Base-by-base conservation (phyloP, 2,888 invertebrate species). In the Drosophila nigritarsus region DNA sequence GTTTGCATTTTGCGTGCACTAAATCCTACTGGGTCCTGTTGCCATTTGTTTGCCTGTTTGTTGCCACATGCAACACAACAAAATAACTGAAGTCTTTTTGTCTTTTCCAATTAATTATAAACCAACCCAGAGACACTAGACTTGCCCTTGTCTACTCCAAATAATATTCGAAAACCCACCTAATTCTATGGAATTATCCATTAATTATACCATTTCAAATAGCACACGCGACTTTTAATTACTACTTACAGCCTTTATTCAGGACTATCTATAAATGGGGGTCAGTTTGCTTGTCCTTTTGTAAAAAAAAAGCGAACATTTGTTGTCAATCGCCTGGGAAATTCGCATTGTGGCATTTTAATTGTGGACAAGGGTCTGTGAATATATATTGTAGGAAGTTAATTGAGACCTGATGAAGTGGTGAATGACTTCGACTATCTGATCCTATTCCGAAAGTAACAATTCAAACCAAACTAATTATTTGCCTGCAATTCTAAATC, bases 91-190 rank as follows among this genome's bases (percentile, higher is more conserved):
- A 80, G 73, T 85, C 61, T 63, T 73, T 80, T 79, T 64, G 64
- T 53, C 56, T 71, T 67, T 81, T 79, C 68, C 81, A 85, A 85
- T 85, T 85, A 85, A 88, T 88, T 85, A 81, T 80, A 83, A 83
- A 73, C 30, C 67, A 73, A 63, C 63, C 40, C 51, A 53, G 32
- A 6, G 13, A 51, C 53, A 8, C 11, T 36, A 2, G 24, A 30
- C 53, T 34, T 24, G 8, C 40, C 27, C 30, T 24, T 32, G 29
- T 20, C 6, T 32, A 34, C 48, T 36, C 4, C 20, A 36, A 45
- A 60, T 42, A 27, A 38, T 48, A 45, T 42, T 49, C n/a, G 32
- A 56, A 60, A 59, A 48, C 50, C 49, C 48, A 50, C 51, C 65
- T 60, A 73, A 80, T 75, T 59, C 71, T 66, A 80, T 75, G 58